These are phyloP conservation scores for Globicephala melas DNA, from an alignment of 2,113 vertebrate genomes.

Conservation along the genomic window DNA sequence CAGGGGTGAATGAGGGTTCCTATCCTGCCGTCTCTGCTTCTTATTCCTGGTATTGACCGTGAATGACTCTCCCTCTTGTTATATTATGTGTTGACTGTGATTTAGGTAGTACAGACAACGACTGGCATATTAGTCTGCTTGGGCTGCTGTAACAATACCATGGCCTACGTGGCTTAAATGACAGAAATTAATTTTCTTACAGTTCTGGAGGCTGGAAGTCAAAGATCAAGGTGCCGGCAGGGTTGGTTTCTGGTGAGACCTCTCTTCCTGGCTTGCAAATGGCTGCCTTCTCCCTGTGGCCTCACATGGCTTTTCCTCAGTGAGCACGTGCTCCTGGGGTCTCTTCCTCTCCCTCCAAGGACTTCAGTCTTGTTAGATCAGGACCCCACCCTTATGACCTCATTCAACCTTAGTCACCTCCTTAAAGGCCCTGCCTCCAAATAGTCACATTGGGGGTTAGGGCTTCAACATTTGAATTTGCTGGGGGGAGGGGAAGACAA, in stretches of 20 bases:
- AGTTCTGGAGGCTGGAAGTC: background rate
- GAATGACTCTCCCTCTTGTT: background rate
- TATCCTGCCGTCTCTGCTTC: background rate
- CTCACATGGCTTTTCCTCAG: background rate
- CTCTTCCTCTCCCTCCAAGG: background rate
- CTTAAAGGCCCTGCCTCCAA: background rate
- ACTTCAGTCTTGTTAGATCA: background rate
- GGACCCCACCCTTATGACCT: background rate
- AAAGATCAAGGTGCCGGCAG: background rate
- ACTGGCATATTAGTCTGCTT: background rate
- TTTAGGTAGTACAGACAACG: background rate
- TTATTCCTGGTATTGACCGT: background rate
- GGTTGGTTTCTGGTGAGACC: background rate
- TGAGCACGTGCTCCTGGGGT: background rate
- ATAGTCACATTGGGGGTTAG: background rate
- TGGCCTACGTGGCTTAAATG: background rate
- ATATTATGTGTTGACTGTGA: background rate
- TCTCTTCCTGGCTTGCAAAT: background rate
- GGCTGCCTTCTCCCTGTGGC: background rate
- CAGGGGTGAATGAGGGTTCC: background rate
- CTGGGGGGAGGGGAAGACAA: background rate
- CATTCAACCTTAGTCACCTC: background rate
- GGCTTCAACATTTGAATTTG: background rate
- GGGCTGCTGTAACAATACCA: background rate
- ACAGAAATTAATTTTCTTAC: background rate